phyloP scores from a whole-genome alignment of 92 coral and sea anemone genomes.

The Paramuricea clavata region DNA sequence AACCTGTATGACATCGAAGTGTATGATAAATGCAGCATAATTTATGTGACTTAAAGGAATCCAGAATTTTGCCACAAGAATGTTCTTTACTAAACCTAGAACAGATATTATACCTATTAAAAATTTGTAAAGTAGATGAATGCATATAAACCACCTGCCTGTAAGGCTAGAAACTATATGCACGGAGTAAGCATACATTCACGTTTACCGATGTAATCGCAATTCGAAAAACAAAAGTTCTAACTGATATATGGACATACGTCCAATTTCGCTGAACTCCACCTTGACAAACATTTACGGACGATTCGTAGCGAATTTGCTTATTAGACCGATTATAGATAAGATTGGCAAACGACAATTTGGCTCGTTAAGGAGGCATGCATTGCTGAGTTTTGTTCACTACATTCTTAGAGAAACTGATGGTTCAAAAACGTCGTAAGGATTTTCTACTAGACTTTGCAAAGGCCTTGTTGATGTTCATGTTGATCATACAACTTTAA shows the following conservation, averaged over 20 bases:
- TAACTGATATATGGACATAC: background rate
- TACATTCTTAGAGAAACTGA: background rate
- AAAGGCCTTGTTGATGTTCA: background rate
- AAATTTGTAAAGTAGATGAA: too few relatives aligned
- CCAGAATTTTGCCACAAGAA: too few relatives aligned
- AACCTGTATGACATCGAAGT: too few relatives aligned
- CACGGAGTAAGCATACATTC: too few relatives aligned
- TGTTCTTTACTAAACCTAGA: too few relatives aligned
- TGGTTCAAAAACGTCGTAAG: background rate
- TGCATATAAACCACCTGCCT: too few relatives aligned
- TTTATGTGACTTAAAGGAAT: too few relatives aligned
- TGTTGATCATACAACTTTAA: background rate
- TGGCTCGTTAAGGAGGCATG: background rate
- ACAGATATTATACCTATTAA: too few relatives aligned
- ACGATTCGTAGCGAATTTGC: slow-evolving; percentile 16
- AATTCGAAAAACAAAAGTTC: background rate
- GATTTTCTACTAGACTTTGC: background rate
- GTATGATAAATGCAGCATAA: too few relatives aligned
- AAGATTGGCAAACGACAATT: slow-evolving; percentile 31
- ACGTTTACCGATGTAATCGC: background rate
- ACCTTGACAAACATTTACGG: background rate
- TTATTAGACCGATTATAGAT: slow-evolving; percentile 21
- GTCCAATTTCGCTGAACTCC: background rate
- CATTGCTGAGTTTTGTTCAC: slow-evolving; percentile 10
- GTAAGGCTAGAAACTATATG: too few relatives aligned